phyloP scores from a whole-genome alignment of 2,113 vertebrate genomes.

The Hassar affinis region DNA sequence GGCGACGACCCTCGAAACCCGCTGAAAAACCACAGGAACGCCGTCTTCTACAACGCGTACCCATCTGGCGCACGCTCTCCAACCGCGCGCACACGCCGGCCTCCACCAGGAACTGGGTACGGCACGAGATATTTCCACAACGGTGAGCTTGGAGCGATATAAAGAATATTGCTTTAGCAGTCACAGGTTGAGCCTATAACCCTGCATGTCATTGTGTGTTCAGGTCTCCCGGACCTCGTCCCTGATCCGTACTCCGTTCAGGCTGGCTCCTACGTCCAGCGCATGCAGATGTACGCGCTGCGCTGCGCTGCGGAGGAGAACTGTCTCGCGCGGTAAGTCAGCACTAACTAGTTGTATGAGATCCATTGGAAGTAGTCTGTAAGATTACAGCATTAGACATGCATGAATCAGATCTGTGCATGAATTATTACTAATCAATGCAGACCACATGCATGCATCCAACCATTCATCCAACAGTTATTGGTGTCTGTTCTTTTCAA shows the following conservation, averaged over 20 bases:
- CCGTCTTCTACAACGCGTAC: conserved; percentile 72
- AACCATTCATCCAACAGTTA: conserved; percentile 30
- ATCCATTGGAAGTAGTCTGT: not conserved
- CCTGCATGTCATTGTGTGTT: not conserved
- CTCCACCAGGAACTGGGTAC: conserved; percentile 65
- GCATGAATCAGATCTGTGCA: not conserved
- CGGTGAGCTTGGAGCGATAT: conserved; percentile 60
- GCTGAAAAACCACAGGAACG: conserved; percentile 69
- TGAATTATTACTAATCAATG: not conserved
- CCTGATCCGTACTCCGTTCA: conserved; percentile 82
- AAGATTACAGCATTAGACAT: not conserved
- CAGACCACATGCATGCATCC: not conserved
- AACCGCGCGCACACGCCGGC: conserved; percentile 55
- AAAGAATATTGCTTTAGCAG: not conserved
- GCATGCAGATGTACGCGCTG: conserved; percentile 80
- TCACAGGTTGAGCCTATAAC: too few relatives aligned
- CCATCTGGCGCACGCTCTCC: conserved; percentile 57
- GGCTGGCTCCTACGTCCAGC: conserved; percentile 78
- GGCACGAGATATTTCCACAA: conserved; percentile 78
- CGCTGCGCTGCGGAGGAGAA: conserved; percentile 82
- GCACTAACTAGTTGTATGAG: not conserved
- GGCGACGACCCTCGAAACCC: conserved; percentile 72
- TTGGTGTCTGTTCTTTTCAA: conserved; percentile 55
- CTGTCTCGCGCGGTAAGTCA: conserved; percentile 77
- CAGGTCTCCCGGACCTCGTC: conserved; percentile 80